Conservation (phyloP, 2,888 invertebrate genomes). For the Pteria penguin region DNA sequence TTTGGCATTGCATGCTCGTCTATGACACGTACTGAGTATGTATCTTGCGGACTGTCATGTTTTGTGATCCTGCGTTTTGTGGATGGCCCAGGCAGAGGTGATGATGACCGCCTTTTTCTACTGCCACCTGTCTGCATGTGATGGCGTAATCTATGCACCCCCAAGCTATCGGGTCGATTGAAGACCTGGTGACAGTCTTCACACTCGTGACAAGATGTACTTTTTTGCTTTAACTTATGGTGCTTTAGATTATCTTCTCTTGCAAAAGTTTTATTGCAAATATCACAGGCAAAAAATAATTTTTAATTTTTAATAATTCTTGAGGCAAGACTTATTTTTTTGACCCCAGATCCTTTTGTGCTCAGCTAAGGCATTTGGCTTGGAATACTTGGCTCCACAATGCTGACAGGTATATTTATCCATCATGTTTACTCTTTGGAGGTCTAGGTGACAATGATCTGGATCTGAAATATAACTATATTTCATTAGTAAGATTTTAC, state of each 20-base stretch:
- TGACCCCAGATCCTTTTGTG: constrained; percentile 7
- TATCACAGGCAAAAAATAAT: background rate
- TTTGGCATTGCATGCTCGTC: constrained; percentile 25
- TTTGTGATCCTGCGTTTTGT: constrained; percentile 9
- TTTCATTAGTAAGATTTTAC: background rate
- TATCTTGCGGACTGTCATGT: constrained; percentile 7
- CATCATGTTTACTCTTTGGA: background rate
- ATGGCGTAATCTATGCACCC: constrained; percentile 5
- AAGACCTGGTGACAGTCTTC: constrained; percentile 4
- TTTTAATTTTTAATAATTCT: too few species aligned
- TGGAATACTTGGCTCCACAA: constrained; percentile 5
- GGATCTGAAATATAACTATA: constrained; percentile 1
- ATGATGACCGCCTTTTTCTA: background rate
- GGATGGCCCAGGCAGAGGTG: background rate
- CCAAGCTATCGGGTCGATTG: background rate
- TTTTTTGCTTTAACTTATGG: constrained; percentile 4
- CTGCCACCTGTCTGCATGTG: constrained; percentile 21
- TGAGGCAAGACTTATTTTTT: background rate
- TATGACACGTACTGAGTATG: constrained; percentile 6
- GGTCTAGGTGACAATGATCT: background rate
- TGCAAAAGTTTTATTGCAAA: constrained; percentile 12
- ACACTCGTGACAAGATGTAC: background rate
- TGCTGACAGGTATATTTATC: background rate
- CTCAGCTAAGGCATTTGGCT: background rate
- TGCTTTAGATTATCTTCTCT: constrained; percentile 16